Conservation (phyloP, 2,797 vertebrate genomes). For the Trichosurus vulpecula region DNA sequence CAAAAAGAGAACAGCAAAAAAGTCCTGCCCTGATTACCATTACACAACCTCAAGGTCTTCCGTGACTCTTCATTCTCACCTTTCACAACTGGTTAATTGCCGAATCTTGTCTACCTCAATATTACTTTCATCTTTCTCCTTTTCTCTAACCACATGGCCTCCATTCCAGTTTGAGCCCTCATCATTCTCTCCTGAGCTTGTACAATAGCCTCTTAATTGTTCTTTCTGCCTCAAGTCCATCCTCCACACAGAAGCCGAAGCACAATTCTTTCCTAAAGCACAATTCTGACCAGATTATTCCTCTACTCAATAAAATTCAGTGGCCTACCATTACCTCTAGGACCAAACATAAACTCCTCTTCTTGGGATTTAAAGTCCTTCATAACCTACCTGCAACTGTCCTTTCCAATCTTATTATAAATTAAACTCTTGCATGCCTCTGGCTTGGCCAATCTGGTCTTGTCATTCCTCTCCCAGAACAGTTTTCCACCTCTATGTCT, state of each 20-base stretch:
- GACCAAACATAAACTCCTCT: not conserved
- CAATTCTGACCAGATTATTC: not conserved
- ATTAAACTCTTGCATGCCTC: not conserved
- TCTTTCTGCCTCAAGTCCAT: not conserved
- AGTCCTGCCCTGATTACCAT: too few relatives aligned
- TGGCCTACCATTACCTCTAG: not conserved
- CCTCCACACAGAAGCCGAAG: not conserved
- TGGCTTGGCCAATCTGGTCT: not conserved
- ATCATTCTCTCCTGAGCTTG: not conserved
- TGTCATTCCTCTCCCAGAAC: not conserved
- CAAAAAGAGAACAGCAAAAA: too few relatives aligned
- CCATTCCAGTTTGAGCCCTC: not conserved
- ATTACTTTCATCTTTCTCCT: not conserved
- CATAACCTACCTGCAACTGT: not conserved
- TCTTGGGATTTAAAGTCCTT: not conserved
- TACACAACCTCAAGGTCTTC: not conserved
- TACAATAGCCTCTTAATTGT: not conserved
- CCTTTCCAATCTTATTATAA: not conserved
- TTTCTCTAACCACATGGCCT: not conserved
- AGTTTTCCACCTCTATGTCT: not conserved
- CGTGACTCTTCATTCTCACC: not conserved
- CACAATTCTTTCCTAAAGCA: not conserved
- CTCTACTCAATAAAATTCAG: not conserved
- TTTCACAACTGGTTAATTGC: not conserved
- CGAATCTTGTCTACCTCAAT: not conserved